Percentiles rank a stretch among this genome's conserved stretches.
These are phyloP conservation scores for Acanthurus tractus DNA, from an alignment of 2,797 vertebrate genomes.

Conservation along the genomic window DNA sequence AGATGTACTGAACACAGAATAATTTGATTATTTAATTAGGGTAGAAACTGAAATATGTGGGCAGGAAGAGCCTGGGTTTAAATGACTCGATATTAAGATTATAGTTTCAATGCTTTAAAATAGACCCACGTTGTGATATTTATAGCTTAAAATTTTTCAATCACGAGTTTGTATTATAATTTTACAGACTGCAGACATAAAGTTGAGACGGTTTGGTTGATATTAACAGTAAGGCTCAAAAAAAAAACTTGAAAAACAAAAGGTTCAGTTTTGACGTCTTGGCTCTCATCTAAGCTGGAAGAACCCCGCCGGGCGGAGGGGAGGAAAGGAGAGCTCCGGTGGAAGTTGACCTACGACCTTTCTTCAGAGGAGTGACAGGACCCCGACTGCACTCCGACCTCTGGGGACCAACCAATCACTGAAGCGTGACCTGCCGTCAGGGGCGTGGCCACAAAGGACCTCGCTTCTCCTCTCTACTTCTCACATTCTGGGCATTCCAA, in stretches of 20 bases:
- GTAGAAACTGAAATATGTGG: neutral
- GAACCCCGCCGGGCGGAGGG: slow-evolving; percentile 62
- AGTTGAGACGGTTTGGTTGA: neutral
- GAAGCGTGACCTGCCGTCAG: slow-evolving; percentile 78
- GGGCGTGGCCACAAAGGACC: slow-evolving; percentile 56
- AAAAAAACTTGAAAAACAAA: slow-evolving; percentile 9
- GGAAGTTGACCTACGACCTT: slow-evolving; percentile 81
- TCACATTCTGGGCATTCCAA: slow-evolving; percentile 79
- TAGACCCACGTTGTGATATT: neutral
- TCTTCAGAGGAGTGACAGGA: slow-evolving; percentile 83
- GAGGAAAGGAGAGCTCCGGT: slow-evolving; percentile 78
- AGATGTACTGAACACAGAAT: neutral
- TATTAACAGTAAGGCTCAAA: too few species aligned
- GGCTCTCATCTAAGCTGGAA: slow-evolving; percentile 46
- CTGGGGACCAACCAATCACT: slow-evolving; percentile 73
- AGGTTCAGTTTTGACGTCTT: slow-evolving; percentile 26
- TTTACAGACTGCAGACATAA: too few species aligned
- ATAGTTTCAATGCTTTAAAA: neutral
- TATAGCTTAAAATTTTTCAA: neutral
- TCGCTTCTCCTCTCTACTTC: slow-evolving; percentile 37
- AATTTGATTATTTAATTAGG: neutral
- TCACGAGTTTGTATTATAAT: too few species aligned
- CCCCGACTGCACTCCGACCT: slow-evolving; percentile 81
- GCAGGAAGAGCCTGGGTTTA: neutral
- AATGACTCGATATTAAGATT: neutral